Percentiles rank a stretch among this genome's conserved stretches.
Conservation (phyloP, 2,888 invertebrate genomes). For the Troglohyphantes excavatus region DNA sequence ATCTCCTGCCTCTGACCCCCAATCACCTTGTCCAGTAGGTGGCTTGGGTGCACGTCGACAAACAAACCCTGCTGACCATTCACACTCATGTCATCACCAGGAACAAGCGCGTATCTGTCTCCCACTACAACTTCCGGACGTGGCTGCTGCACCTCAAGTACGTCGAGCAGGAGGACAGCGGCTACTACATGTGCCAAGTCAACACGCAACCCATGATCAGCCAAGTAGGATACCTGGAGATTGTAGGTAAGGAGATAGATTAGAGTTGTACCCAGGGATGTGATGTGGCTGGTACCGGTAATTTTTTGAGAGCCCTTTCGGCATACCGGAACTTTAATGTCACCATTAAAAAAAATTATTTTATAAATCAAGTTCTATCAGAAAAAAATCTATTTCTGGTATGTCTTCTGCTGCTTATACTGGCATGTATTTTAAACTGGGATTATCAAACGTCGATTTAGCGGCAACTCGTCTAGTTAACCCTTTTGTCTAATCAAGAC, state of each 20-base stretch:
- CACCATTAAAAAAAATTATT: too few species aligned
- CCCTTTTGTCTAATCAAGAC: too few species aligned
- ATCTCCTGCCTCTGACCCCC: background rate
- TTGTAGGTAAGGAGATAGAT: constrained; percentile 80
- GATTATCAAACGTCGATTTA: too few species aligned
- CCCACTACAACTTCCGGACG: constrained; percentile 85
- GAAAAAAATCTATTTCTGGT: too few species aligned
- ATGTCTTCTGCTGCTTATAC: too few species aligned
- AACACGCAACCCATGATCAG: constrained; percentile 80
- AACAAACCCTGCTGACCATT: constrained; percentile 94
- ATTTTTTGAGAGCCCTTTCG: too few species aligned
- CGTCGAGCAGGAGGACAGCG: constrained; percentile 90
- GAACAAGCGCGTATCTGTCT: constrained; percentile 93
- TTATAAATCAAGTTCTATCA: too few species aligned
- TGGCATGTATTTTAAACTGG: too few species aligned
- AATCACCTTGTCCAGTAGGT: constrained; percentile 86
- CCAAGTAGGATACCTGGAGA: constrained; percentile 80
- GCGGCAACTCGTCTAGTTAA: too few species aligned
- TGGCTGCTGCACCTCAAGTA: constrained; percentile 79
- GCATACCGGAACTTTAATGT: too few species aligned
- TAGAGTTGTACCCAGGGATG: too few species aligned
- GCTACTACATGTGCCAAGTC: constrained; percentile 89
- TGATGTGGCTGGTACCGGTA: too few species aligned
- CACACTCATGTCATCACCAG: constrained; percentile 95
- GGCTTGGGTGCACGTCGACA: constrained; percentile 96